Evolutionary conservation across 2,113 vertebrate species (phyloP).

Genomic region (Neopipo cinnamomea): DNA sequence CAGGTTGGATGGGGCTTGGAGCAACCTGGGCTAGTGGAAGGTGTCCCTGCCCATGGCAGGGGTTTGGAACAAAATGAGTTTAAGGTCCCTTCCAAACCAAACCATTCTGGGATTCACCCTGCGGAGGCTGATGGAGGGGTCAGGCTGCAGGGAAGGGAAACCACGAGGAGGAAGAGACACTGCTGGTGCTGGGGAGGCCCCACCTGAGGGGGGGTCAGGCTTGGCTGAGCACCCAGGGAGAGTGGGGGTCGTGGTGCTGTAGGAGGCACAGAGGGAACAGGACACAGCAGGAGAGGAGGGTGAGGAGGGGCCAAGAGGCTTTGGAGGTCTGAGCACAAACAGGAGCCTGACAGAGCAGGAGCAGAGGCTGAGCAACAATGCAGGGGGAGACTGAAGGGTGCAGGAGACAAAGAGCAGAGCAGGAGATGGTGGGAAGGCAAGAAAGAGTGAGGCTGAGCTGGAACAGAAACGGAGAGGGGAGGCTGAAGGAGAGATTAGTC

Average conservation of each 20-base stretch:
- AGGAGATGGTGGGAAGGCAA: neutral
- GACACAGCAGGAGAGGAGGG: neutral
- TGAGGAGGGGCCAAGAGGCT: neutral
- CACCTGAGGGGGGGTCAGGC: neutral
- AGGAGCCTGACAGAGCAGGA: neutral
- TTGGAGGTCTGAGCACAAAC: accelerated
- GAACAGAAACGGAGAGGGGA: accelerated
- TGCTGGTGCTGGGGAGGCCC: neutral
- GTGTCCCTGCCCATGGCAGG: neutral
- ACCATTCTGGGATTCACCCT: neutral
- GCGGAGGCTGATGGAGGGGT: neutral
- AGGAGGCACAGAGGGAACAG: neutral
- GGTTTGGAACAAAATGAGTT: neutral
- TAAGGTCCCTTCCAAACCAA: neutral
- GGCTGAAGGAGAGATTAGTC: neutral
- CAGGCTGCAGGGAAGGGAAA: neutral
- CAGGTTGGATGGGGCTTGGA: accelerated
- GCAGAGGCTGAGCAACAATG: neutral
- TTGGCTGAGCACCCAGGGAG: neutral
- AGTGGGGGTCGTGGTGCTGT: accelerated
- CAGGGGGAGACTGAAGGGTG: neutral
- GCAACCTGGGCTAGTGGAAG: accelerated
- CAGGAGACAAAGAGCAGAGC: neutral
- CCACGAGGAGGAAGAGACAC: neutral
- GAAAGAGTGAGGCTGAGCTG: neutral